Evolutionary conservation across 2,888 invertebrate genomes (phyloP).

Genomic region (Nomada lathburiana): DNA sequence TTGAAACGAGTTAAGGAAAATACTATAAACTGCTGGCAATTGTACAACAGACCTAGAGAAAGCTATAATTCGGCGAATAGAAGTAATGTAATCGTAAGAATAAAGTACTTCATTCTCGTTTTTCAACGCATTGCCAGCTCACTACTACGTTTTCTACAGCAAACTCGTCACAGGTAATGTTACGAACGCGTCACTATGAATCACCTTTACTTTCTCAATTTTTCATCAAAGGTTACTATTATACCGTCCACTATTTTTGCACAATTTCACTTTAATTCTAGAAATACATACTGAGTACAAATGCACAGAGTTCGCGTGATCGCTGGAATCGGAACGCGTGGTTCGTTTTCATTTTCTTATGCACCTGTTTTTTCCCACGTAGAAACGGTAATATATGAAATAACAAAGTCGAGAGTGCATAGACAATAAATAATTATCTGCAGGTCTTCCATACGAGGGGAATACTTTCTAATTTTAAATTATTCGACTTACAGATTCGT

Average conservation of each 20-base stretch:
- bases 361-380: no score
- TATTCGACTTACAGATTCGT: no score
- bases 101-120: neutral
- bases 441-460: no score
- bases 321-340: no score
- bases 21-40: neutral
- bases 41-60: neutral
- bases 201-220: constrained; percentile 1
- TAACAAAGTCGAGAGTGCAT: no score
- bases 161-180: neutral
- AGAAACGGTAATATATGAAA: no score
- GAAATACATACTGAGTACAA: no score
- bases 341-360: no score
- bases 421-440: no score
- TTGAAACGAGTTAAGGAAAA: no score
- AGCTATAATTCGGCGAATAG: neutral
- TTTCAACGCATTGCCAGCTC: neutral
- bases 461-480: no score
- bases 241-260: neutral
- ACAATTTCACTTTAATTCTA: neutral
- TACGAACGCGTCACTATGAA: neutral
- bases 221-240: neutral
- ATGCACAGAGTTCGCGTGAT: no score
- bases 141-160: neutral
- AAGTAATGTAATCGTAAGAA: neutral